Evolutionary conservation across 2,888 invertebrate species (phyloP).

Genomic region (Dendrolimus houi): DNA sequence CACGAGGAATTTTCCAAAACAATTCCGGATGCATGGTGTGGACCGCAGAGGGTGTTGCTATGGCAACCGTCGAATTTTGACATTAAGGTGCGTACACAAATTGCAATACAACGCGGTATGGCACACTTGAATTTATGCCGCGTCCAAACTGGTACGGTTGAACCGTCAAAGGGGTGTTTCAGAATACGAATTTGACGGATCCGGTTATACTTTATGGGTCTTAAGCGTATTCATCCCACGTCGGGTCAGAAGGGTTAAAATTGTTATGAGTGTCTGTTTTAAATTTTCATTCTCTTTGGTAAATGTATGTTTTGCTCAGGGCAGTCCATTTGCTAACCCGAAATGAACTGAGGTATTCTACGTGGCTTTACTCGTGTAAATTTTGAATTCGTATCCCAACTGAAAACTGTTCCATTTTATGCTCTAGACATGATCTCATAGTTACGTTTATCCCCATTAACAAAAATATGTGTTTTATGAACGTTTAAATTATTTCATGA

Average conservation of each 20-base stretch:
- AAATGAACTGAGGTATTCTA: no score
- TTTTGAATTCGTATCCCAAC: no score
- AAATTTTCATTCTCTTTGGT: slow-evolving; percentile 50
- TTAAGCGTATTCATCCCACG: slow-evolving; percentile 35
- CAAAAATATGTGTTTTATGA: no score
- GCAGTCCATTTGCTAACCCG: slow-evolving; percentile 5
- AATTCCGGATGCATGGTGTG: slow-evolving; percentile 45
- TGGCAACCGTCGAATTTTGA: slow-evolving; percentile 58
- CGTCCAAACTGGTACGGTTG: slow-evolving; percentile 6
- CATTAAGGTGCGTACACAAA: slow-evolving; percentile 52
- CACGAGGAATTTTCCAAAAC: slow-evolving; percentile 55
- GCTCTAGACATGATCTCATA: no score
- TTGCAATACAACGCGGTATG: slow-evolving; percentile 39
- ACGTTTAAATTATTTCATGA: no score
- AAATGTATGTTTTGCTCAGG: slow-evolving; percentile 30
- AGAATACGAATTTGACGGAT: slow-evolving; percentile 22
- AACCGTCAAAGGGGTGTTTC: slow-evolving; percentile 4
- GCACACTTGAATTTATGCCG: slow-evolving; percentile 20
- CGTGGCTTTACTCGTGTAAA: no score
- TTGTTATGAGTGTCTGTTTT: slow-evolving; percentile 55
- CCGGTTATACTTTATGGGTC: slow-evolving; percentile 32
- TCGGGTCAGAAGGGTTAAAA: slow-evolving; percentile 52
- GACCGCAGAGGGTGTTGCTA: slow-evolving; percentile 64
- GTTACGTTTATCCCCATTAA: no score
- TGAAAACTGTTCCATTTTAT: no score